Base-by-base conservation (phyloP, 64 coral and sea anemone genomes). In the Acropora tenuis region DNA sequence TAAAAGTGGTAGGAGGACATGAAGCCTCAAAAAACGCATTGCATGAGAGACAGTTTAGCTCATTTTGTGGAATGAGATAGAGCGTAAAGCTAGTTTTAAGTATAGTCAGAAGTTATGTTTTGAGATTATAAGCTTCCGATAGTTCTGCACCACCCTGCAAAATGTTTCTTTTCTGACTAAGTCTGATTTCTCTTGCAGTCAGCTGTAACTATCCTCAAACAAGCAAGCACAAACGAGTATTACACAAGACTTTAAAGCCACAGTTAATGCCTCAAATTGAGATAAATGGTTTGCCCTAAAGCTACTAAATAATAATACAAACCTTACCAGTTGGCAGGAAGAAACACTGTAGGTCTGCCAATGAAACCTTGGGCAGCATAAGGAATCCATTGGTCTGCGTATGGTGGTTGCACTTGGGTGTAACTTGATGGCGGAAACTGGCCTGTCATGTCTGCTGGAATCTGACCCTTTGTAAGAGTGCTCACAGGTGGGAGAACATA, bases 261-360 rank as follows among this genome's bases (percentile, higher is more conserved):
- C 30, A 30, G 30, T 30, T 30, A 30, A 30, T 30, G 30, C 30
- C 30, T 30, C 30, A 30, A 30, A 30, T 30, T 30, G 30, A 30
- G 30, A 13, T 15, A 12, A 63, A 11, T 63, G 11, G 10, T 63
- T 63, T 63, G 8, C 60, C 5, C 3, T 55, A 7, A 10, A 7
- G 10, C 52, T 12, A 63, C 60, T 15, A 7, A 63, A 13, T 8
- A 63, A 63, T 13, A 63, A 63, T 63, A 63, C 60, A 63, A 80
- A 45, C 44, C 83, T 82, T 85, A 97, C 95, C 92, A 94, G 73
- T 97, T 90, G 40, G 92, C 93, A 44, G 95, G 88, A n/a, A 93
- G 78, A 87, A 97, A 97, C 13, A 97, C 95, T 50, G 95, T 93
- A 12, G 95, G 95, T 41, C 95, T 82, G 13, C 95, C 95, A 91